A percentile compares a stretch with the other conserved stretches of the same genome.
Conservation (phyloP, 2,888 invertebrate genomes). For the Scelioninae gen. 2 region DNA sequence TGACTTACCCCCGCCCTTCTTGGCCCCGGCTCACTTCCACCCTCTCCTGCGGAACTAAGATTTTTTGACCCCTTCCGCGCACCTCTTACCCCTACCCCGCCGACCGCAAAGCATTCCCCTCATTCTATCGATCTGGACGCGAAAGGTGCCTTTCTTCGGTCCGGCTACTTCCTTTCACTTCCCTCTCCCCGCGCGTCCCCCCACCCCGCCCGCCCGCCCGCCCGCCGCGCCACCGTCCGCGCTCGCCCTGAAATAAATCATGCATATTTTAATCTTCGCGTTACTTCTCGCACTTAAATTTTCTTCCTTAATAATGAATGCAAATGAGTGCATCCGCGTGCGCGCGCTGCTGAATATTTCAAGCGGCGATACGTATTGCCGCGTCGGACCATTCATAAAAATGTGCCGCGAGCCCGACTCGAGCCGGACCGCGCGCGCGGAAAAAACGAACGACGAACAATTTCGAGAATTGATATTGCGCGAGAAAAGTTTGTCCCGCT, state of each 20-base stretch:
- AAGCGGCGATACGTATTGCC: constrained; percentile 47
- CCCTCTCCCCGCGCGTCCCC: constrained; percentile 50
- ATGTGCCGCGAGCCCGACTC: constrained; percentile 23
- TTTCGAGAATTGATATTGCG: constrained; percentile 34
- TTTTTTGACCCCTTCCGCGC: constrained; percentile 68
- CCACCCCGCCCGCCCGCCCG: background rate
- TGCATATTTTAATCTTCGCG: constrained; percentile 59
- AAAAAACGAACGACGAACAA: constrained; percentile 22
- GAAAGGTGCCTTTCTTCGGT: constrained; percentile 72
- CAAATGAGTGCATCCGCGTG: constrained; percentile 48
- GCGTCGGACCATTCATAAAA: constrained; percentile 53
- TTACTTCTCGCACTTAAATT: constrained; percentile 58
- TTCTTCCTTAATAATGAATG: constrained; percentile 51
- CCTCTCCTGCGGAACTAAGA: constrained; percentile 67
- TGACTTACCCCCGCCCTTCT: constrained; percentile 68
- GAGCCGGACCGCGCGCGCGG: constrained; percentile 8
- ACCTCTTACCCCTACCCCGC: constrained; percentile 63
- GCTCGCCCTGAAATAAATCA: constrained; percentile 57
- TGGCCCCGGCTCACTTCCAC: constrained; percentile 61
- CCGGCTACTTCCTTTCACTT: constrained; percentile 59
- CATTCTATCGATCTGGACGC: constrained; percentile 72
- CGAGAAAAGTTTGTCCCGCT: constrained; percentile 5
- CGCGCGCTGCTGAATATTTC: constrained; percentile 32
- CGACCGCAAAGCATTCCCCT: constrained; percentile 65
- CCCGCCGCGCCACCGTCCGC: background rate